Evolutionary conservation across 2,797 vertebrate species (phyloP), one percentile per base, ranked within the genome.

Genomic region (Halcyon leucocephala): DNA sequence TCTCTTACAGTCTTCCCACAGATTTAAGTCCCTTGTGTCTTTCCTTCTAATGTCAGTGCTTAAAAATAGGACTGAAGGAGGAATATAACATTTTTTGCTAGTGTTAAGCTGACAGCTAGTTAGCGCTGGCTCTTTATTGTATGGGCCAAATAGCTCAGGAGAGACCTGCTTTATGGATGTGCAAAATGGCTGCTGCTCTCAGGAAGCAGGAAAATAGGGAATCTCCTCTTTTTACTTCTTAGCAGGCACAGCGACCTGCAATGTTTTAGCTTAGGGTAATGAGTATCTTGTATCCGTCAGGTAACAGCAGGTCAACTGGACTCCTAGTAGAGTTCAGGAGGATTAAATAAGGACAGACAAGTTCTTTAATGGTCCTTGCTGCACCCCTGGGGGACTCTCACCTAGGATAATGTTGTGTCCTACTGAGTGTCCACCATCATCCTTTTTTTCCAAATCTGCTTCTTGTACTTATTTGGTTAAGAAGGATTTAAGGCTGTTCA

Each of bases 21-120:
- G 46, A 66, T 93, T 92, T 85, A 91, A 81, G 80, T 90, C 89
- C 74, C 58, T 72, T n/a, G 44, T 89, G 87, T 90, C 73, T 95
- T 93, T 87, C 51, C 48, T 93, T 80, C 83, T 86, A 92, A 87
- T 54, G 90, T 86, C 78, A 74, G 24, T 66, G 64, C 70, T 83
- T 91, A 91, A 86, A 92, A 90, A 94, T 86, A 93, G 77, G 67
- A 74, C 69, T 64, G 86, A 83, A 82, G 67, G 71, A 79, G 42
- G 64, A 78, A 78, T 85, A 69, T 83, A 82, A 78, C 24, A 35
- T 67, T 84, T 94, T 94, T 94, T 90, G 64, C 44, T 91, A 46
- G 44, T 64, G 61, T 82, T 79, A 82, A 93, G 37, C 52, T 89
- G 82, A 74, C 77, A 88, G 74, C 42, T 90, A 51, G 90, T 93